A percentile compares a stretch with the other conserved stretches of the same genome.
phyloP scores from a whole-genome alignment of 2,797 vertebrate genomes.

The Ateles fusciceps region DNA sequence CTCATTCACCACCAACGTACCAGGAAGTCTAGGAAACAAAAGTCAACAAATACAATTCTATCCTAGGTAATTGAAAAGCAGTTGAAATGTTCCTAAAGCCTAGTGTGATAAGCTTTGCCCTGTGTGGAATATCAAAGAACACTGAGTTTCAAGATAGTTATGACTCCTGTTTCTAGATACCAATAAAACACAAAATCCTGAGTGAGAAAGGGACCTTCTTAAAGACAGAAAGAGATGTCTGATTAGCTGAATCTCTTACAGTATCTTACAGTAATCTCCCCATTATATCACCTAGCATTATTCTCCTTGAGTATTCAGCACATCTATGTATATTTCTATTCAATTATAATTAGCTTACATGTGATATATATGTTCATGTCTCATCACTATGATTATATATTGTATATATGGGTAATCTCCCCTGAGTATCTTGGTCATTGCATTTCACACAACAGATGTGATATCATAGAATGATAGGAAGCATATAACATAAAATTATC shows the following conservation, averaged over 20 bases:
- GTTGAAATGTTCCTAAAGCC: neutral
- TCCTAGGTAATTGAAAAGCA: neutral
- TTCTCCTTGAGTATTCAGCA: neutral
- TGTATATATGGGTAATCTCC: neutral
- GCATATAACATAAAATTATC: neutral
- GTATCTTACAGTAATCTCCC: neutral
- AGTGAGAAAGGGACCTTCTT: neutral
- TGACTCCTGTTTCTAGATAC: constrained; percentile 21
- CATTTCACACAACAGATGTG: neutral
- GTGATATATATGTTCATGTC: neutral
- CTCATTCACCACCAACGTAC: neutral
- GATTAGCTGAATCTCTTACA: neutral
- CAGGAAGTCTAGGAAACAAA: neutral
- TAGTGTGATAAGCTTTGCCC: neutral
- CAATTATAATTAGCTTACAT: neutral
- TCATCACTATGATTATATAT: neutral
- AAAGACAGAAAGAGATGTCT: neutral
- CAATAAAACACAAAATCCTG: constrained; percentile 13
- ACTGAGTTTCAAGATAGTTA: constrained; percentile 32
- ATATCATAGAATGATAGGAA: constrained; percentile 16
- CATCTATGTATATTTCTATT: neutral
- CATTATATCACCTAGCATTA: neutral
- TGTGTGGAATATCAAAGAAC: constrained; percentile 21
- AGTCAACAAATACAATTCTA: neutral
- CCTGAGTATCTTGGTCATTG: neutral